Evolutionary conservation across 2,797 vertebrate species (phyloP), one percentile per base, ranked within the genome.

Genomic region (Pteronotus mesoamericanus): DNA sequence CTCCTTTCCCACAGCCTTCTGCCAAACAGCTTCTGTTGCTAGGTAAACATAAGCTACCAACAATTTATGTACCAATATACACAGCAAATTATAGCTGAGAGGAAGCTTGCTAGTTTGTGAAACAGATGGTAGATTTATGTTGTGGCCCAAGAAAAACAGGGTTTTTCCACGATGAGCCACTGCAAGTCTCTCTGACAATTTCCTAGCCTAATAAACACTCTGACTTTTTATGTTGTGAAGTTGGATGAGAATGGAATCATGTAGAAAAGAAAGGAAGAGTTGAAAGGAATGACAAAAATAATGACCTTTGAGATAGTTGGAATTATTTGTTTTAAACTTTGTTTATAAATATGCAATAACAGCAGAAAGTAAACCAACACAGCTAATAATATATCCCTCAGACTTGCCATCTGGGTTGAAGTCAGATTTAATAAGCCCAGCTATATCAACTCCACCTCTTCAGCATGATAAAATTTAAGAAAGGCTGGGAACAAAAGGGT

Each of bases 1-100:
- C 48, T 95, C 74, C 61, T 93, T 97, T 97, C 95, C 95, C 94
- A 97, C 85, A 77, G 82, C 44, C 72, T 97, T 96, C 80, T 95
- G 87, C 94, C 95, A 97, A 97, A 96, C 89, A 97, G 80, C 97
- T 97, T 96, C 78, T 97, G 95, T 97, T 97, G 95, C 97, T 97
- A 97, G 93, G 95, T 96, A 98, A 98, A 97, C 95, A 97, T 89
- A 93, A 95, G 96, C 94, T 95, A 96, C 84, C 87, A 97, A 96
- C 93, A 97, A 97, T 96, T 97, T 97, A 94, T 92, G 72, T 93
- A 96, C 86, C 72, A 86, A 94, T 97, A 95, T 94, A 94, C 96
- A 92, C 39, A 97, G 92, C 85, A 96, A 96, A 96, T 95, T 96
- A 87, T 83, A 96, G 96, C 80, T 69, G 75, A 95, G 57, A 89